A percentile compares a stretch with the other conserved stretches of the same genome.
These are phyloP conservation scores for Lasioglossum leucozonium DNA, from an alignment of 2,888 invertebrate species.

Conservation along the genomic window DNA sequence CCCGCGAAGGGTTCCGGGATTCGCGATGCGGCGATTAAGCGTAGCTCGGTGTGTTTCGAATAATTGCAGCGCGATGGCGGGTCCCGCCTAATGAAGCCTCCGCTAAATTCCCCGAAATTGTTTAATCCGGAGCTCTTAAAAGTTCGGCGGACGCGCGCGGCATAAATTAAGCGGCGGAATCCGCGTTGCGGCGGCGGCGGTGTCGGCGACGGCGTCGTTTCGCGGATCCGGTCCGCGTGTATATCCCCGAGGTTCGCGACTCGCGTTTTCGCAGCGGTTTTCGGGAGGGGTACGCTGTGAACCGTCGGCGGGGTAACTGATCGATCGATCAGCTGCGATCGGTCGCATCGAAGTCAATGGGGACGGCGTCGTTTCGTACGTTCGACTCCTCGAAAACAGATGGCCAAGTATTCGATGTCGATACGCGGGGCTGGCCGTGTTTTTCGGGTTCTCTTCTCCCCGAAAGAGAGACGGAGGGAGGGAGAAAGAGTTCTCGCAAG, in stretches of 20 bases:
- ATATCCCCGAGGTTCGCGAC: neutral
- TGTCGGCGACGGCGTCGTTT: neutral
- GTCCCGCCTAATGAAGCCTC: slow-evolving; percentile 22
- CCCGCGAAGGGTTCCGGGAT: neutral
- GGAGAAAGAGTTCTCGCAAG: slow-evolving; percentile 10
- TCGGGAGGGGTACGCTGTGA: neutral
- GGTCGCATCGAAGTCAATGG: slow-evolving; percentile 58
- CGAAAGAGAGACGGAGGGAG: neutral
- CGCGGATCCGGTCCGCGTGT: neutral
- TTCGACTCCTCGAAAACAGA: slow-evolving; percentile 60
- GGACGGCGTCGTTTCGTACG: slow-evolving; percentile 48
- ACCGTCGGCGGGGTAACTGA: slow-evolving; percentile 21
- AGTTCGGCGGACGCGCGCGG: slow-evolving; percentile 2
- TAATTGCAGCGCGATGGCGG: slow-evolving; percentile 23
- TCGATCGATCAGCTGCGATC: slow-evolving; percentile 47
- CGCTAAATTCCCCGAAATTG: slow-evolving; percentile 1
- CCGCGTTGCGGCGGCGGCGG: neutral
- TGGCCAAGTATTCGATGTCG: slow-evolving; percentile 58
- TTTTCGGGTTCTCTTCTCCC: slow-evolving; percentile 64
- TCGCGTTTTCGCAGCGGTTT: neutral
- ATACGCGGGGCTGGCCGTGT: slow-evolving; percentile 72
- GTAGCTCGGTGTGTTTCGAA: neutral
- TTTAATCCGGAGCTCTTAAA: slow-evolving; percentile 23
- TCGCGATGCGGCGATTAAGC: slow-evolving; percentile 17
- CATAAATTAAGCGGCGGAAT: slow-evolving; percentile 21